Evolutionary conservation across 2,888 invertebrate species (phyloP), one percentile per base, ranked within the genome.

Genomic region (Meteorus cinctellus): DNA sequence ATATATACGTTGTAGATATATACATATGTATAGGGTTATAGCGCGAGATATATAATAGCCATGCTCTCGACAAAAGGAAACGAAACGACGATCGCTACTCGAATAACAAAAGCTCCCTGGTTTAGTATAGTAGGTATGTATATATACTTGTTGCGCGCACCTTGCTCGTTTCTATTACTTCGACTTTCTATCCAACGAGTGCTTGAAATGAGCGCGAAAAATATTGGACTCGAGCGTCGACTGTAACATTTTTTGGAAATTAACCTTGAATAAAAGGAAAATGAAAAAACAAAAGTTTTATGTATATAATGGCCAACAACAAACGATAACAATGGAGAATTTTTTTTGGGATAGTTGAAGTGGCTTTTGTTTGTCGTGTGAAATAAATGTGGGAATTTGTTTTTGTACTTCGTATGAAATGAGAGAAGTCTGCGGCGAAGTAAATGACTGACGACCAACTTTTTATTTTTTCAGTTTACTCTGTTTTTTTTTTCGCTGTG

Each of bases 141-240:
- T 48, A 55, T 55, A 65, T 80, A 81, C 81, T 80, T 81, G 81
- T 81, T 81, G 80, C 81, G 74, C 77, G 68, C 69, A 36, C 74
- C 77, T 72, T 63, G 8, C 41, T 70, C 74, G 51, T 74, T 63
- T 75, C 55, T 75, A 48, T 74, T 69, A 36, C 24, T 67, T 27
- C 29, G 36, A 34, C 34, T 36, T 34, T 31, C 55, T 4, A 31
- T 12, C 24, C 51, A 59, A 59, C 51, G 29, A 34, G 31, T 19
- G 34, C 16, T 55, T 34, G 55, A 69, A 51, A 69, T 55, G 19
- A 69, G 27, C 19, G 24, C 24, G 19, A 69, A 12, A 34, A 12
- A 10, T 2, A 31, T 16, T 36, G 19, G 59, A 36, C 45, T 34
- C 6, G 63, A n/a, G 29, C 41, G 51, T 69, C 10, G 24, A 70